Evolutionary conservation across 1,140 invertebrate species (phyloP).

Genomic region (Acromyrmex echinatior): DNA sequence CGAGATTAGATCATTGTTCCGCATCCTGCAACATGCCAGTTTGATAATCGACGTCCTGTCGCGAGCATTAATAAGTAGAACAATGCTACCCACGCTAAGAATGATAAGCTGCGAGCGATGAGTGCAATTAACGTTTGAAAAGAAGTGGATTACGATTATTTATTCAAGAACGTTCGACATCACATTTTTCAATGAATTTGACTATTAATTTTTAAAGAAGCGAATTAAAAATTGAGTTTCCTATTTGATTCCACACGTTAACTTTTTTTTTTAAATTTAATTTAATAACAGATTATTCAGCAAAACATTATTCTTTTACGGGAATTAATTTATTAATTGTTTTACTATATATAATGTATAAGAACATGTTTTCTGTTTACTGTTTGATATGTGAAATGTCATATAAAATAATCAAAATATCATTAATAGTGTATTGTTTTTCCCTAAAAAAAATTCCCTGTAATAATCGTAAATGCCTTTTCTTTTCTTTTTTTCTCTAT

Average conservation of each 20-base stretch:
- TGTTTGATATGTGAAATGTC: no score
- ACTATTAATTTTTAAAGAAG: no score
- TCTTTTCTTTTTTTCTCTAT: not conserved
- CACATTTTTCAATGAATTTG: not conserved
- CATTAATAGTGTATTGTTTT: no score
- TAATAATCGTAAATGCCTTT: not conserved
- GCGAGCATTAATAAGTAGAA: not conserved
- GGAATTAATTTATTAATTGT: no score
- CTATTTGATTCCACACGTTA: not conserved
- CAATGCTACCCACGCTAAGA: not conserved
- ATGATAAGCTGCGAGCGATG: not conserved
- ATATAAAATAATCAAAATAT: no score
- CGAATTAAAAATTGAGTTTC: not conserved
- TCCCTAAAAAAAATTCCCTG: no score
- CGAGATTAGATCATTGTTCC: slow-evolving; percentile 43
- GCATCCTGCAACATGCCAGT: slow-evolving; percentile 37
- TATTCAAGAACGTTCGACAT: not conserved
- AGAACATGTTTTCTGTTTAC: no score
- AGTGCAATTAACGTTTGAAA: not conserved
- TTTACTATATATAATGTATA: no score
- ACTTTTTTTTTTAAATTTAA: not conserved
- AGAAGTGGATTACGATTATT: not conserved
- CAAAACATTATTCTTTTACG: no score
- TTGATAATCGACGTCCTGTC: slow-evolving; percentile 46
- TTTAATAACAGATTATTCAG: not conserved